These are phyloP conservation scores for Ramphastos sulfuratus DNA, from an alignment of 2,113 vertebrate species.

Conservation along the genomic window DNA sequence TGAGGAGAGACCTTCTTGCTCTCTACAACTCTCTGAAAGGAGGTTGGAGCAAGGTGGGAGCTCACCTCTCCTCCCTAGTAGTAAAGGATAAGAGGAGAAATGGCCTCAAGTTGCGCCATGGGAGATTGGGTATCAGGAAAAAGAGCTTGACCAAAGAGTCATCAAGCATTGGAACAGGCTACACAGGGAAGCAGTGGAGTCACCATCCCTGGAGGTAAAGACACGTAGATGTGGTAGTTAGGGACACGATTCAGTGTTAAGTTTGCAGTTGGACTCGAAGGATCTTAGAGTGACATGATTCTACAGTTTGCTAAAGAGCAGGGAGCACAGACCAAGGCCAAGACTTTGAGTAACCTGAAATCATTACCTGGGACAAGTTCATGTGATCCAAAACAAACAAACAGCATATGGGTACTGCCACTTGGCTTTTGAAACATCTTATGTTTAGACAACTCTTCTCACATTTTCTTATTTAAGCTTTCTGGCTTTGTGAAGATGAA, in stretches of 20 bases:
- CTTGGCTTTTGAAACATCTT: not conserved
- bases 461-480: not conserved
- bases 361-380: not conserved
- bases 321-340: not conserved
- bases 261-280: fast-evolving
- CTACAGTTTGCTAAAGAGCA: not conserved
- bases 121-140: not conserved
- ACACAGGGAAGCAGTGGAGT: not conserved
- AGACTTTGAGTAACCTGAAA: not conserved
- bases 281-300: not conserved
- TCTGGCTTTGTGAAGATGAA: not conserved
- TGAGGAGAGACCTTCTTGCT: too few species aligned
- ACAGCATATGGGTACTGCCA: not conserved
- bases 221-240: not conserved
- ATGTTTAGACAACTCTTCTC: not conserved
- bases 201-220: not conserved
- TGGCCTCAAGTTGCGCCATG: not conserved
- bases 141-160: not conserved
- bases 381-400: not conserved
- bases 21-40: not conserved
- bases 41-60: too few species aligned
- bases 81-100: fast-evolving
- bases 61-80: not conserved
- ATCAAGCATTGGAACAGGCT: not conserved
- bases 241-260: not conserved